These are phyloP conservation scores for Diabrotica virgifera DNA, from an alignment of 1,140 invertebrate species.

Conservation along the genomic window DNA sequence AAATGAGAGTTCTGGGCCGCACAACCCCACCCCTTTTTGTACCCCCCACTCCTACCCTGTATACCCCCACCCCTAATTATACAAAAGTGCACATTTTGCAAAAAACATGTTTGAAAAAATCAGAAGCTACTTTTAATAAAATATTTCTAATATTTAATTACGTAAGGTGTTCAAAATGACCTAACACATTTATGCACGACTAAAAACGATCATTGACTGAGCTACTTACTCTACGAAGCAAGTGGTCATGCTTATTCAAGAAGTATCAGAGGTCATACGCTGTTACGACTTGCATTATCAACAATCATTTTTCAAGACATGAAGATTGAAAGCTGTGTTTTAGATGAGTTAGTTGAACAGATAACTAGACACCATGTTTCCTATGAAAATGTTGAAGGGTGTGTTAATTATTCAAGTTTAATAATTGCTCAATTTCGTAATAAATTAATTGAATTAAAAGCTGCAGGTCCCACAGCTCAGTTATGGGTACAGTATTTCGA, in stretches of 20 bases:
- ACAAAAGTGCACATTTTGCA: too few relatives aligned
- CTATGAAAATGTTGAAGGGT: conserved; percentile 41
- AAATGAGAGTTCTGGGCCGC: too few relatives aligned
- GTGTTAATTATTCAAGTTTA: conserved; percentile 33
- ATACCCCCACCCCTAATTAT: too few relatives aligned
- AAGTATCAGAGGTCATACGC: conserved; percentile 25
- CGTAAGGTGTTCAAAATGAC: too few relatives aligned
- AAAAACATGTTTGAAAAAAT: too few relatives aligned
- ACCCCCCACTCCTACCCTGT: too few relatives aligned
- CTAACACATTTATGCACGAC: too few relatives aligned
- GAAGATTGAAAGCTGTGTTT: too few relatives aligned
- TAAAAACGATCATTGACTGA: too few relatives aligned
- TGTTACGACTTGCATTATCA: conserved; percentile 25
- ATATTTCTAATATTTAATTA: too few relatives aligned
- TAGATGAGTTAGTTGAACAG: conserved; percentile 40
- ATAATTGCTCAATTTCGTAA: conserved; percentile 41
- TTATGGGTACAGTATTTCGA: conserved; percentile 51
- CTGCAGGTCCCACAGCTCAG: conserved; percentile 43
- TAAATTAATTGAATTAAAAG: conserved; percentile 40
- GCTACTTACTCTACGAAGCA: conserved; percentile 31
- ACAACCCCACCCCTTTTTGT: too few relatives aligned
- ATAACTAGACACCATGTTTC: conserved; percentile 39
- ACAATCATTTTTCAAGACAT: conserved; percentile 28
- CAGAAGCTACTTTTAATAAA: too few relatives aligned
- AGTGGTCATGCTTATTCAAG: conserved; percentile 32